These are phyloP conservation scores for Drosophila sechellia DNA, from an alignment of 1,140 invertebrate species.

Conservation along the genomic window DNA sequence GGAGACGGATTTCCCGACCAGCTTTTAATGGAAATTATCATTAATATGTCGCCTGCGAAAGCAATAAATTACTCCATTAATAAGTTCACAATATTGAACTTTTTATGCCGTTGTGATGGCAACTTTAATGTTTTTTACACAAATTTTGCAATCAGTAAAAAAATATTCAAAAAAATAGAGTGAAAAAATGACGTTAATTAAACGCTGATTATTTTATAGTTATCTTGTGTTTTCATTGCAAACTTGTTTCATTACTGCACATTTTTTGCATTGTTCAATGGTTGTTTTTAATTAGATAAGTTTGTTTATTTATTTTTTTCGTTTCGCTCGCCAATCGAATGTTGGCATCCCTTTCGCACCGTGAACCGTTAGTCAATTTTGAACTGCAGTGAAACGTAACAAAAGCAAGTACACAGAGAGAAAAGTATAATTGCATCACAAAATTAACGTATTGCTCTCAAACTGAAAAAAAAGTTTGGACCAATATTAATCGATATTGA, in stretches of 20 bases:
- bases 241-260: constrained; percentile 26
- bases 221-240: constrained; percentile 38
- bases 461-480: not conserved
- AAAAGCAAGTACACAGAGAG: constrained; percentile 7
- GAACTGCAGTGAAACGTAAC: constrained; percentile 28
- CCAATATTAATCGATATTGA: too few species aligned
- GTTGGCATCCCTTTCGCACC: constrained; percentile 21
- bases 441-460: not conserved
- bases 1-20: not conserved
- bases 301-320: constrained; percentile 16
- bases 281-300: constrained; percentile 47
- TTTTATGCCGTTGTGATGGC: not conserved
- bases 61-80: constrained; percentile 1
- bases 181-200: constrained; percentile 35
- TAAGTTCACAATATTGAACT: constrained; percentile 4
- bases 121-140: constrained; percentile 1
- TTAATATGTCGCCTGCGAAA: constrained; percentile 6
- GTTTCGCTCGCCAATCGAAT: constrained; percentile 10
- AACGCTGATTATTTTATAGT: constrained; percentile 39
- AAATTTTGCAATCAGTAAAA: constrained; percentile 16
- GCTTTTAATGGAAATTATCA: constrained; percentile 2
- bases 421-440: constrained; percentile 6
- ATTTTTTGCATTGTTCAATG: constrained; percentile 29
- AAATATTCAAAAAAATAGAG: not conserved
- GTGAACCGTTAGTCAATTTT: constrained; percentile 37